These are phyloP conservation scores for Morpho helenor DNA, from an alignment of 2,888 invertebrate species.

Conservation along the genomic window DNA sequence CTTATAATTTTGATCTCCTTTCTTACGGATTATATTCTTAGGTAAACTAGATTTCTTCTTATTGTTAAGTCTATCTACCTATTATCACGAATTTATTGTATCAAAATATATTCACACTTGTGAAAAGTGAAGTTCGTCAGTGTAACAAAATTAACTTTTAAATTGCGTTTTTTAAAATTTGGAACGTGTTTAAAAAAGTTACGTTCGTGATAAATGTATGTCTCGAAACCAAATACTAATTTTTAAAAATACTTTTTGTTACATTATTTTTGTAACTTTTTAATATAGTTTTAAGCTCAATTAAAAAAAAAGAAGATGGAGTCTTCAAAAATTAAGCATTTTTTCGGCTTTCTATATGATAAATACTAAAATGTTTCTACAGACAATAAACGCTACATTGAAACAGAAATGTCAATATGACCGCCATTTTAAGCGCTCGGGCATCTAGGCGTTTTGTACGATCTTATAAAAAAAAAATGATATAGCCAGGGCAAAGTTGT, in stretches of 20 bases:
- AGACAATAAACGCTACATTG: neutral
- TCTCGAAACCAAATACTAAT: constrained; percentile 70
- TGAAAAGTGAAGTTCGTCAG: neutral
- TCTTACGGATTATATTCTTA: no score
- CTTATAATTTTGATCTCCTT: no score
- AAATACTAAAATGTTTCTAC: neutral
- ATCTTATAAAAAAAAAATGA: no score
- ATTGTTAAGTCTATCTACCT: no score
- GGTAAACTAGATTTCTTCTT: no score
- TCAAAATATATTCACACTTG: no score
- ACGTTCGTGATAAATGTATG: constrained; percentile 23
- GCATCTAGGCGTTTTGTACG: no score
- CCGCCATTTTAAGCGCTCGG: no score
- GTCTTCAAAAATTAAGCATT: neutral
- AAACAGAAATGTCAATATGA: no score
- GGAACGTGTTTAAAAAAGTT: constrained; percentile 7
- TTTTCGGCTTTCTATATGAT: neutral
- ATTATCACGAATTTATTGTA: no score
- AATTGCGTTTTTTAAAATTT: neutral
- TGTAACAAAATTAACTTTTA: neutral
- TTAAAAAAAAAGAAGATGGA: neutral
- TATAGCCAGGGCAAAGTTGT: no score
- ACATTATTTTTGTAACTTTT: constrained; percentile 10
- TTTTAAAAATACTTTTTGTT: constrained; percentile 36
- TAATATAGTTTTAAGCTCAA: constrained; percentile 8